Conservation (phyloP, 2,888 invertebrate species). For the Teleogryllus oceanicus region DNA sequence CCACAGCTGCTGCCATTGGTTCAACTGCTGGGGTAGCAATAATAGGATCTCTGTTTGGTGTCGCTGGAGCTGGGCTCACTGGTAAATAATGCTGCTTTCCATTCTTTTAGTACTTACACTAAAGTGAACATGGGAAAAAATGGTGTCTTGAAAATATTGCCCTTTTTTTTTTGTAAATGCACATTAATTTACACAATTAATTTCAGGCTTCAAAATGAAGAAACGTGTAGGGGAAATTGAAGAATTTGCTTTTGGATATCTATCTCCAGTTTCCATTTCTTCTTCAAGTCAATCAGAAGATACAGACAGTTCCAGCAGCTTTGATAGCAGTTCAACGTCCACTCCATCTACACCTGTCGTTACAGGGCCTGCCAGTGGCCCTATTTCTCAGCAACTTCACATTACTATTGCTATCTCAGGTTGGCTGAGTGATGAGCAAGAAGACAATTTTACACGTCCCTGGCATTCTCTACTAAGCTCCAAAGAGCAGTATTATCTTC, state of each 20-base stretch:
- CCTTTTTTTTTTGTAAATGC: conserved; percentile 4
- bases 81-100: conserved; percentile 43
- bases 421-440: conserved; percentile 57
- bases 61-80: conserved; percentile 64
- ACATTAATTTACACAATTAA: conserved; percentile 18
- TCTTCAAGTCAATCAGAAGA: neutral
- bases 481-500: conserved; percentile 61
- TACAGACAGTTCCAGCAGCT: neutral
- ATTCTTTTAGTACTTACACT: neutral
- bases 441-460: conserved; percentile 50
- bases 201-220: conserved; percentile 63
- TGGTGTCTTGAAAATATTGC: neutral
- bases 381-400: conserved; percentile 50
- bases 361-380: neutral
- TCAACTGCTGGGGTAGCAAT: conserved; percentile 54
- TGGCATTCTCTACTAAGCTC: conserved; percentile 57
- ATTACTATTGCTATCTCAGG: conserved; percentile 62
- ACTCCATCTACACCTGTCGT: neutral
- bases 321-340: neutral
- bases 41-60: conserved; percentile 62
- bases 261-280: conserved; percentile 43
- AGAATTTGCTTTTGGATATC: conserved; percentile 60
- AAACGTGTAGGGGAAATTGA: conserved; percentile 64
- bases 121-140: too few relatives aligned
- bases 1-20: conserved; percentile 51